Conservation (phyloP, 1,140 invertebrate species). For the Drosophila micromelanica region DNA sequence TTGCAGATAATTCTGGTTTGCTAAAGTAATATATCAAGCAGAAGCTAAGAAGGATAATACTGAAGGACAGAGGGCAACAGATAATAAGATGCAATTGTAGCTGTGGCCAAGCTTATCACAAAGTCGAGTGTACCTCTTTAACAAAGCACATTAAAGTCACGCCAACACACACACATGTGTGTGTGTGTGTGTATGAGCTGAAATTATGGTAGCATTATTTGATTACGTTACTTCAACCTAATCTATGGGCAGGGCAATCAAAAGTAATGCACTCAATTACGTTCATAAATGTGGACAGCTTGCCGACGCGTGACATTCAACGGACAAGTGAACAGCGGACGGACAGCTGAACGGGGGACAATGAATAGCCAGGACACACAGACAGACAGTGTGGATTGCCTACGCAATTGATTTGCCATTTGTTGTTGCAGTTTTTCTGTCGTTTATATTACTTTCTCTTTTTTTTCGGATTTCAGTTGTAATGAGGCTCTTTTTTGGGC, state of each 20-base stretch:
- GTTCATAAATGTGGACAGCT: constrained; percentile 46
- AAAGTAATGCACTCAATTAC: constrained; percentile 80
- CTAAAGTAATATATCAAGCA: too few species aligned
- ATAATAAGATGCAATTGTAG: not conserved
- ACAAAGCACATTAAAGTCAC: not conserved
- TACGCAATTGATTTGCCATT: constrained; percentile 39
- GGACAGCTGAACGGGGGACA: not conserved
- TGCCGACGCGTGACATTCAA: not conserved
- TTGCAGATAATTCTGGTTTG: too few species aligned
- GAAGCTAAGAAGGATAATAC: too few species aligned
- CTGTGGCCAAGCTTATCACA: not conserved
- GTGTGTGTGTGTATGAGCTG: constrained; percentile 39
- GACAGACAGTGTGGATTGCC: constrained; percentile 2
- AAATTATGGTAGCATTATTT: constrained; percentile 68
- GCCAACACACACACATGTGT: constrained; percentile 6
- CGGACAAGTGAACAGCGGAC: not conserved
- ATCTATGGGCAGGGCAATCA: constrained; percentile 62
- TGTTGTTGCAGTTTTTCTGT: constrained; percentile 13
- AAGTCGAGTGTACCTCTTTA: constrained; percentile 8
- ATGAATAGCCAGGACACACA: not conserved
- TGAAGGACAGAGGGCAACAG: too few species aligned
- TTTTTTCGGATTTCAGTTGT: not conserved
- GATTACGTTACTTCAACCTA: constrained; percentile 53
- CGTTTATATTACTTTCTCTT: not conserved
- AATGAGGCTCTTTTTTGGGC: constrained; percentile 3